Base-by-base conservation (phyloP, 2,113 vertebrate genomes). In the Hoplias malabaricus region DNA sequence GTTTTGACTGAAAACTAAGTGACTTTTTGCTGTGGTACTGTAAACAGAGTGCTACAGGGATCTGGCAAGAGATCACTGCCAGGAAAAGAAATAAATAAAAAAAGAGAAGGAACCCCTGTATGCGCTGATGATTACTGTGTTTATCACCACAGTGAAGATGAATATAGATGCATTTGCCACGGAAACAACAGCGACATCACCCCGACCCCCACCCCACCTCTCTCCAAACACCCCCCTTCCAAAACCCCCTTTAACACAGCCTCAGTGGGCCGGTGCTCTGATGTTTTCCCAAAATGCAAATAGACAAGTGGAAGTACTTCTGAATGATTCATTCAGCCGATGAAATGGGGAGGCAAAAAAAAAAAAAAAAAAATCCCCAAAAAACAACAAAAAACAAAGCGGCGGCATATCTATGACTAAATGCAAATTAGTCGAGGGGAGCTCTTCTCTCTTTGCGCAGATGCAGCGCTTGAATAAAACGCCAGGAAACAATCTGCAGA, bases 271-370 rank as follows among this genome's bases (percentile, higher is more conserved):
- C 23, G 19, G 21, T 10, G 42, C 43, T 12, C 6, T 29, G 54
- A 43, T 43, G 56, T 43, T 54, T 57, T 42, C 23, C 33, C 48
- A 33, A 43, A 56, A 68, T 68, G 48, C 36, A 68, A 67, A 67
- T 56, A 42, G 9, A 10, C 9, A 21, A 76, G 63, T 19, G 54
- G 27, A 68, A 57, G 34, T n/a, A 56, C 14, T 42, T 43, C 25
- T 59, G 50, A 76, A 76, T 57, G 63, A 76, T 68, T 57, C 50
- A 46, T 68, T 42, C 48, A 43, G 27, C 36, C 38, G 10, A 42
- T 57, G 10, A 38, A 68, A 38, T 21, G 10, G 43, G 48, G 31
- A 53, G 31, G 43, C 12, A 62, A 36, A 34, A 23, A 21, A 23
- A 53, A 53, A 53, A 53, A 50, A 48, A 19, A 43, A 43, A 43